Conservation (phyloP, 92 coral and sea anemone genomes). For the Bergia puertoricense region DNA sequence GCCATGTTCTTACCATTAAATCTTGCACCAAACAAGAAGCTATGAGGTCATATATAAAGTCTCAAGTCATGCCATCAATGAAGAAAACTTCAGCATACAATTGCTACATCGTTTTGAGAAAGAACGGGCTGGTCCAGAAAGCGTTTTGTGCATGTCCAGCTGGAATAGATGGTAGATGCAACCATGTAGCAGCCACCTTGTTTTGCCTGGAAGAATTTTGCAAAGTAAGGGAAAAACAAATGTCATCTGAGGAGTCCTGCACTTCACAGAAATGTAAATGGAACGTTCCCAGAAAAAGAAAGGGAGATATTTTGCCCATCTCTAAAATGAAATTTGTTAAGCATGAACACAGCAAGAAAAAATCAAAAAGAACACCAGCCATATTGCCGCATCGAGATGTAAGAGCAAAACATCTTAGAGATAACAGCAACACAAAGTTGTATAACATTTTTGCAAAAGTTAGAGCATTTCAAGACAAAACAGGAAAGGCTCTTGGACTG, state of each 20-base stretch:
- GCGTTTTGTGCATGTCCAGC: constrained; percentile 52
- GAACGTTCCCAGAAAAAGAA: no score
- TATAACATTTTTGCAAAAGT: neutral
- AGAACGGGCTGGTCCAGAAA: constrained; percentile 26
- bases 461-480: neutral
- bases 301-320: neutral
- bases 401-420: constrained; percentile 17
- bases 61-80: constrained; percentile 49
- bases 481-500: constrained; percentile 44
- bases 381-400: neutral
- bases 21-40: neutral
- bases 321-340: constrained; percentile 1
- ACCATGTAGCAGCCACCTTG: constrained; percentile 52
- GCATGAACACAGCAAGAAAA: constrained; percentile 11
- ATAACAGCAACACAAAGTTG: neutral
- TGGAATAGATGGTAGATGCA: constrained; percentile 46
- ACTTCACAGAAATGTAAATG: no score
- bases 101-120: constrained; percentile 33
- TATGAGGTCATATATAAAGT: constrained; percentile 28
- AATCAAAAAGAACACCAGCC: neutral
- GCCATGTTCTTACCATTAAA: constrained; percentile 27
- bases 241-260: no score
- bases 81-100: constrained; percentile 37
- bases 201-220: constrained; percentile 41
- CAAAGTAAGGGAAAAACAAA: neutral